phyloP scores from a whole-genome alignment of 2,113 vertebrate genomes.

The Macrotis lagotis region DNA sequence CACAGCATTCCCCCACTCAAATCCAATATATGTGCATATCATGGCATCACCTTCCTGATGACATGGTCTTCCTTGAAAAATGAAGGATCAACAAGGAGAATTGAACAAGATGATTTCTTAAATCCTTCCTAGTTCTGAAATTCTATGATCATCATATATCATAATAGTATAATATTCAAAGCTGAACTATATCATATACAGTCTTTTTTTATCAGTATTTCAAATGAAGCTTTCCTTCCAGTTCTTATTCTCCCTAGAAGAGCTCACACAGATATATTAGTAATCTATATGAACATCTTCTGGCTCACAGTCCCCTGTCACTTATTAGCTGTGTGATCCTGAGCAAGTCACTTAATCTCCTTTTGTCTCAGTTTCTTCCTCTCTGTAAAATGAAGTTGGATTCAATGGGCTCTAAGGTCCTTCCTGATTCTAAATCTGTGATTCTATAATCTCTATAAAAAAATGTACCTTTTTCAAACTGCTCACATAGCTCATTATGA shows the following conservation, averaged over 20 bases:
- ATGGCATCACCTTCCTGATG: too few species aligned
- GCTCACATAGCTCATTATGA: constrained; percentile 58
- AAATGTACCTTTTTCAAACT: constrained; percentile 51
- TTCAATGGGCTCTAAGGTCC: background rate
- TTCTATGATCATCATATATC: background rate
- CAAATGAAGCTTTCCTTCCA: background rate
- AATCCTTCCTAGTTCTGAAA: background rate
- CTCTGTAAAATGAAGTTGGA: background rate
- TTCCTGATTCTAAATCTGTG: background rate
- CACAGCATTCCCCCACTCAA: too few species aligned
- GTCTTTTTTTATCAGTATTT: background rate
- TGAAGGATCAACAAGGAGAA: too few species aligned
- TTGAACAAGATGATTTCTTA: background rate
- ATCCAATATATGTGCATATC: too few species aligned
- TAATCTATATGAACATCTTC: background rate
- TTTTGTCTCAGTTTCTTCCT: background rate
- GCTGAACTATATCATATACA: background rate
- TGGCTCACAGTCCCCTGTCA: background rate
- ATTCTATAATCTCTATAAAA: background rate
- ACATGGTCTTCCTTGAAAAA: too few species aligned
- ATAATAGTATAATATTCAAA: background rate
- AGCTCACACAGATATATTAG: background rate
- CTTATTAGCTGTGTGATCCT: background rate
- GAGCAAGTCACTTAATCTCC: background rate
- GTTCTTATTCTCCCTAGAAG: constrained; percentile 31